Percentiles rank a stretch among this genome's conserved stretches.
These are phyloP conservation scores for Margaritifera margaritifera DNA, from an alignment of 2,888 invertebrate species.

Conservation along the genomic window DNA sequence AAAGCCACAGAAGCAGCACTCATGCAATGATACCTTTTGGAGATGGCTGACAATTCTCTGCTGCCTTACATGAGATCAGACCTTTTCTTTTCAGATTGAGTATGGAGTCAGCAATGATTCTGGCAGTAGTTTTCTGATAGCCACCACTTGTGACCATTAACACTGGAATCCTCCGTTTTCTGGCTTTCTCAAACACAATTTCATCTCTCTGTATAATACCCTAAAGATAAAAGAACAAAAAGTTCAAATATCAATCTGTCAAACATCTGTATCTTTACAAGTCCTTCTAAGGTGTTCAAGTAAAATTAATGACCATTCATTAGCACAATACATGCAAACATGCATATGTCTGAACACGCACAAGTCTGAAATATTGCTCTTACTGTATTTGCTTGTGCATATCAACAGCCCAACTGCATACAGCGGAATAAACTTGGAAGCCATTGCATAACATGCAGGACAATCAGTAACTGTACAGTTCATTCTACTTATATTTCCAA, in stretches of 20 bases:
- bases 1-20: constrained; percentile 3
- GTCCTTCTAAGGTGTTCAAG: too few species aligned
- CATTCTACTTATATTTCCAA: too few species aligned
- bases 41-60: constrained; percentile 41
- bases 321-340: too few species aligned
- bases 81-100: constrained; percentile 79
- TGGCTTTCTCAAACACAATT: constrained; percentile 84
- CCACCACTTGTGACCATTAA: constrained; percentile 93
- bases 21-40: constrained; percentile 29
- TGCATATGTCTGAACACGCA: too few species aligned
- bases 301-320: neutral
- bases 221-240: constrained; percentile 72
- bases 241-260: too few species aligned
- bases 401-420: too few species aligned
- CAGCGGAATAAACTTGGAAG: too few species aligned
- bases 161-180: constrained; percentile 80
- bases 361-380: too few species aligned
- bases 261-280: too few species aligned
- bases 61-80: constrained; percentile 67
- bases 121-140: constrained; percentile 84
- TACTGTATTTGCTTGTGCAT: too few species aligned
- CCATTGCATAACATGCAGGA: too few species aligned
- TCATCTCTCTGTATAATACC: constrained; percentile 90
- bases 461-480: too few species aligned
- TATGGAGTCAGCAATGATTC: constrained; percentile 89